These are phyloP conservation scores for Drosophila vallismaia DNA, from an alignment of 2,888 invertebrate species.

Conservation along the genomic window DNA sequence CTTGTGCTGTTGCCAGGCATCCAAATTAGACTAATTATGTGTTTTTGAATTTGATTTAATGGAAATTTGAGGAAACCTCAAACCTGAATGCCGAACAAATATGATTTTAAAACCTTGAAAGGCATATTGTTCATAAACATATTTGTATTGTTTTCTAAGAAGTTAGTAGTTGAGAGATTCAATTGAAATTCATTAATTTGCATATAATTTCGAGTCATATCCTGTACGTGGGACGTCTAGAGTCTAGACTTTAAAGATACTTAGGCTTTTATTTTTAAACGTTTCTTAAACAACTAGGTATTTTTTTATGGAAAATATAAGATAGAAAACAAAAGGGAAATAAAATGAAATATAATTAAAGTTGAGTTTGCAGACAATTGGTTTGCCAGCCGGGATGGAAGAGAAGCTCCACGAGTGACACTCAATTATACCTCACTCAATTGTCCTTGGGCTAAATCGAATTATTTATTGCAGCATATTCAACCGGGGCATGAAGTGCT, in stretches of 20 bases:
- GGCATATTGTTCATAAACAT: too few species aligned
- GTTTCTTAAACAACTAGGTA: too few species aligned
- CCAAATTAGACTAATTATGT: constrained; percentile 1
- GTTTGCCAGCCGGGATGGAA: constrained; percentile 2
- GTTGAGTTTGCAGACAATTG: constrained; percentile 3
- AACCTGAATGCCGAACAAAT: background rate
- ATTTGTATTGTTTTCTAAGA: background rate
- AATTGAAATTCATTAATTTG: background rate
- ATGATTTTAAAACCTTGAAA: too few species aligned
- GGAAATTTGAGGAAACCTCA: background rate
- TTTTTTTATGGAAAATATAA: too few species aligned
- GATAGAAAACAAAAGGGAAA: background rate
- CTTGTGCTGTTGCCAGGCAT: background rate
- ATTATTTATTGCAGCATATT: constrained; percentile 77
- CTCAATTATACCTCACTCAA: constrained; percentile 31
- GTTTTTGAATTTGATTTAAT: background rate
- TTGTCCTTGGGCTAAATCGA: constrained; percentile 29
- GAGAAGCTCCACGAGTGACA: constrained; percentile 18
- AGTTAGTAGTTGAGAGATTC: background rate
- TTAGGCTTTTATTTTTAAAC: too few species aligned
- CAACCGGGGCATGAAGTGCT: constrained; percentile 82
- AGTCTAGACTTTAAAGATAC: background rate
- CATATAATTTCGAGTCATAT: background rate
- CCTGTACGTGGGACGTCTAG: background rate
- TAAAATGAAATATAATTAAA: constrained; percentile 1